phyloP scores from a whole-genome alignment of 37 sponge, comb jelly and placozoan genomes.

The Diacarnus erythraeanus region DNA sequence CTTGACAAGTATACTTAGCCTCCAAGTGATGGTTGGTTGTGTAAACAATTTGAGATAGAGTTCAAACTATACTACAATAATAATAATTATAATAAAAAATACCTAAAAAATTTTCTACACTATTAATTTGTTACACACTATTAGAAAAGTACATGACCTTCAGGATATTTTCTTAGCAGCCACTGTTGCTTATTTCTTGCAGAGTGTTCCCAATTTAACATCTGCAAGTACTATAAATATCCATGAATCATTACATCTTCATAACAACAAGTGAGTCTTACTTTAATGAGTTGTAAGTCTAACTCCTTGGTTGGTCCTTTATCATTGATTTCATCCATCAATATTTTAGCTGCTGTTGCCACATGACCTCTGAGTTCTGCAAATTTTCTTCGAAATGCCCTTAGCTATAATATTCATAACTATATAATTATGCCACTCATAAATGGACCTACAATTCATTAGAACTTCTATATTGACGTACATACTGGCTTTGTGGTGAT shows the following conservation, averaged over 20 bases:
- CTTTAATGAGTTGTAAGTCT: slow-evolving; percentile 59
- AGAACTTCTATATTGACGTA: no score
- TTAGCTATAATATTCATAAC: slow-evolving; percentile 28
- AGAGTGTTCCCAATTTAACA: slow-evolving; percentile 67
- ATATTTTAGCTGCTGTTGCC: slow-evolving; percentile 60
- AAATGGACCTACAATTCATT: no score
- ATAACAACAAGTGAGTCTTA: background rate
- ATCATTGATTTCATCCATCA: slow-evolving; percentile 56
- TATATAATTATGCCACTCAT: no score
- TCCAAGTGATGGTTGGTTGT: no score
- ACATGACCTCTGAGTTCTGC: slow-evolving; percentile 27
- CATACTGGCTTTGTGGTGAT: no score
- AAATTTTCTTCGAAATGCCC: slow-evolving; percentile 22
- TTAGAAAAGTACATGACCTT: slow-evolving; percentile 10
- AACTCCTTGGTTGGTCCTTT: slow-evolving; percentile 32
- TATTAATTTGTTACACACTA: no score
- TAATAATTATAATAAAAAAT: no score
- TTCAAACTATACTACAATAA: no score
- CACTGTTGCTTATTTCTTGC: slow-evolving; percentile 27
- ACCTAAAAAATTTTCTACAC: no score
- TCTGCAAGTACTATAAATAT: slow-evolving; percentile 34
- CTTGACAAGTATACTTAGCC: no score
- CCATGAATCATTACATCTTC: background rate
- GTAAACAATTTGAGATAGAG: no score
- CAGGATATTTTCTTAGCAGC: slow-evolving; percentile 64